Conservation (phyloP, 2,888 invertebrate species). For the Drosophila cyrtoloma region DNA sequence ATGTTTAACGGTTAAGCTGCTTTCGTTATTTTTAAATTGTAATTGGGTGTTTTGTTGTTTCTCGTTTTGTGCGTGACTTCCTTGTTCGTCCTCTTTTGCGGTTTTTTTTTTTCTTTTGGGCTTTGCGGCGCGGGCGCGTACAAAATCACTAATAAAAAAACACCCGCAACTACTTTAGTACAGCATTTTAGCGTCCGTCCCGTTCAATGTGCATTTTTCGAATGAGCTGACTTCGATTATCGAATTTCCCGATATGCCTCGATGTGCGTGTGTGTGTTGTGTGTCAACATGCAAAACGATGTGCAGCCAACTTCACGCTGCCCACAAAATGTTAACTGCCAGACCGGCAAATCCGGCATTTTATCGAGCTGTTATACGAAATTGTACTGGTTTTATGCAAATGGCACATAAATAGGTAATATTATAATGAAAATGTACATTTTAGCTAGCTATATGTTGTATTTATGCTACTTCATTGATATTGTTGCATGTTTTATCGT, state of each 20-base stretch:
- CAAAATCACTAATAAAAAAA: conserved; percentile 54
- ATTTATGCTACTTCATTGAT: not conserved
- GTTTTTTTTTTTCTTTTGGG: conserved; percentile 17
- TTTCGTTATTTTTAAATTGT: not conserved
- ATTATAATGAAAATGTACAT: not conserved
- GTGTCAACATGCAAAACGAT: conserved; percentile 6
- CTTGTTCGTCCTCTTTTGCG: conserved; percentile 59
- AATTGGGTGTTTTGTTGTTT: conserved; percentile 36
- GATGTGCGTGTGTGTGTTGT: not conserved
- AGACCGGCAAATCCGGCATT: conserved; percentile 8
- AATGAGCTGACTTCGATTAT: conserved; percentile 47
- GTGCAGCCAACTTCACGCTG: conserved; percentile 20
- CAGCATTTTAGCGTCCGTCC: conserved; percentile 43
- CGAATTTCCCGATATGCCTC: conserved; percentile 22
- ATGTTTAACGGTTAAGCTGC: conserved; percentile 32
- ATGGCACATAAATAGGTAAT: not conserved
- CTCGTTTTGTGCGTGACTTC: conserved; percentile 55
- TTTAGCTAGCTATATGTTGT: not conserved
- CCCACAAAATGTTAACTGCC: not conserved
- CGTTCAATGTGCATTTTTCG: conserved; percentile 52
- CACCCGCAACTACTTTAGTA: conserved; percentile 45
- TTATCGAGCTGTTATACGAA: not conserved
- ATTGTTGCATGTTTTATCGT: not conserved
- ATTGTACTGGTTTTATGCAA: not conserved
- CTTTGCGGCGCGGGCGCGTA: conserved; percentile 63